Evolutionary conservation across 2,888 invertebrate species (phyloP), one percentile per base, ranked within the genome.

Genomic region (Heteromyza rotundicornis): DNA sequence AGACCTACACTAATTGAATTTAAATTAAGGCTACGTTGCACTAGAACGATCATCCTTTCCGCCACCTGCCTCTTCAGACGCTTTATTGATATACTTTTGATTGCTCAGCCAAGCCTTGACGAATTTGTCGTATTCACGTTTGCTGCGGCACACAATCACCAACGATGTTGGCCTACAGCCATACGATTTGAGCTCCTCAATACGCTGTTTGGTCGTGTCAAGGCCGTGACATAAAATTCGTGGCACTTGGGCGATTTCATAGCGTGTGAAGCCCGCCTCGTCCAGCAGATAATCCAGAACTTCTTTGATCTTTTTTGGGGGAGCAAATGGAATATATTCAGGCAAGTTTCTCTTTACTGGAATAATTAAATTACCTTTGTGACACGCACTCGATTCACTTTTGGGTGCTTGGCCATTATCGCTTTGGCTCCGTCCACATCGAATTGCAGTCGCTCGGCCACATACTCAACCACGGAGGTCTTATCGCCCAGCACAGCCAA

Each of bases 201-300:
- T 70, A 67, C 88, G 84, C 59, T 80, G 70, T 71, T 85, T 82
- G 0, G 87, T 85, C 23, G 88, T 89, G 63, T 85, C 84, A 49
- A 87, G 82, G 22, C 87, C 86, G 63, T 87, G 85, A 54, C 85
- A 84, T 54, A 89, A 73, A 62, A 89, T 84, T 60, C 88, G 83
- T 0, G 87, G 86, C 57, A 85, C 86, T 53, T 77, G 82, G 16
- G 85, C 85, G 60, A 89, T 85, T 59, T 88, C 87, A 66, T 84
- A 80, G 3, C 84, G 82, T 3, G 79, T 70, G 74, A 86, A 88
- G 1, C 87, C 85, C 14, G 72, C 82, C 71, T 87, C 87, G 55
- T 82, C 75, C 7, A 86, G 77, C 19, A 89, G 77, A 73, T 85
- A 88, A 73, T 88, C 88, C 36, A 89, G 70, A 63, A 88, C 86